Evolutionary conservation across 2,113 vertebrate species (phyloP).

Genomic region (Colaptes auratus): DNA sequence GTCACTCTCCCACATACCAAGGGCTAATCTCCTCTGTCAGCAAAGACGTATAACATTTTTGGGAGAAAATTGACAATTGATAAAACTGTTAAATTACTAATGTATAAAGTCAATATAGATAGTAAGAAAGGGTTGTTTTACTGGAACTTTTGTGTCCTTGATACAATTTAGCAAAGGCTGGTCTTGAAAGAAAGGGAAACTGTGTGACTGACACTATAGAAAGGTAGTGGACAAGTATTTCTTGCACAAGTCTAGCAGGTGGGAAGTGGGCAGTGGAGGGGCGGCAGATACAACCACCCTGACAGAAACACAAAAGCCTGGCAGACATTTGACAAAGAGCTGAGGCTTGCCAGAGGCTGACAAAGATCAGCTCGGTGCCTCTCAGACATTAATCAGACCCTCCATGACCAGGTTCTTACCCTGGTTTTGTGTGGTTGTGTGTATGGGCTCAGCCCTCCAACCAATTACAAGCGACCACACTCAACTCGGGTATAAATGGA

Average conservation of each 20-base stretch:
- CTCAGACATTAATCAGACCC: no score
- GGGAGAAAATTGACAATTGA: not conserved
- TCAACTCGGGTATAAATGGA: no score
- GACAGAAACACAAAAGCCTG: no score
- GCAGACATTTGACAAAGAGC: no score
- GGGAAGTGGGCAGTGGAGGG: not conserved
- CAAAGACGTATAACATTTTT: not conserved
- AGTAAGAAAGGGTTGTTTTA: not conserved
- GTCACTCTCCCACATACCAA: not conserved
- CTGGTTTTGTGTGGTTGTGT: no score
- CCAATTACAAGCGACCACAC: no score
- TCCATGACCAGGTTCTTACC: no score
- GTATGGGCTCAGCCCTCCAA: no score
- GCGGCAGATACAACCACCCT: no score
- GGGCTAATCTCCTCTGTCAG: not conserved
- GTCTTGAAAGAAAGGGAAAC: not conserved
- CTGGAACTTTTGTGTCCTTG: not conserved
- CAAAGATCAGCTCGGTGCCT: no score
- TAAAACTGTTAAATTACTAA: not conserved
- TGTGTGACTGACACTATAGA: not conserved
- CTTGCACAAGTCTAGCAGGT: not conserved
- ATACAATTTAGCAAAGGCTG: not conserved
- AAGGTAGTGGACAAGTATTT: not conserved
- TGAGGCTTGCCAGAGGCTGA: no score
- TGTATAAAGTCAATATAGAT: not conserved